Conservation (phyloP, 2,888 invertebrate species). For the Trachelus stipa region DNA sequence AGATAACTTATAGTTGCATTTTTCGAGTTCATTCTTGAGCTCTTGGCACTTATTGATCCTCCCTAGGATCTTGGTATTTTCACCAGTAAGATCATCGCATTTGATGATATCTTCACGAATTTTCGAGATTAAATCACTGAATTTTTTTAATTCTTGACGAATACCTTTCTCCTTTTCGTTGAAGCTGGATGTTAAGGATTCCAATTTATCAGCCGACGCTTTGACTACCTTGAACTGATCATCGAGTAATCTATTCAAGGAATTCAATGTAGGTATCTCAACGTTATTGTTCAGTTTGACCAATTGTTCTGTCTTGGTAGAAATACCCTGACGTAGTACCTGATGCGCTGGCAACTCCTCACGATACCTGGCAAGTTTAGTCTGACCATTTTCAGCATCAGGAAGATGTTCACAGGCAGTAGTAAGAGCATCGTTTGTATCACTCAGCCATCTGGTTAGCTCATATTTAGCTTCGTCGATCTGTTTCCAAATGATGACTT, state of each 20-base stretch:
- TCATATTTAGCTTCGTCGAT: conserved; percentile 89
- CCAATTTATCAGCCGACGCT: conserved; percentile 79
- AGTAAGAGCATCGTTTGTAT: conserved; percentile 82
- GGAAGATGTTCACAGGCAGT: conserved; percentile 81
- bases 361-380: conserved; percentile 83
- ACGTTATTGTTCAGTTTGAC: conserved; percentile 79
- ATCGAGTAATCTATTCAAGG: conserved; percentile 76
- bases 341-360: conserved; percentile 85
- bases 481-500: conserved; percentile 93
- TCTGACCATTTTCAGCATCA: conserved; percentile 84
- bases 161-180: conserved; percentile 81
- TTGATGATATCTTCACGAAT: conserved; percentile 87
- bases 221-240: conserved; percentile 83
- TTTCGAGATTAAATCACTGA: conserved; percentile 77
- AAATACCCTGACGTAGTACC: conserved; percentile 81
- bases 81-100: conserved; percentile 91
- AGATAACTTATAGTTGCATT: conserved; percentile 76
- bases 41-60: conserved; percentile 81
- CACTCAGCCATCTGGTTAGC: conserved; percentile 84
- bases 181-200: conserved; percentile 78
- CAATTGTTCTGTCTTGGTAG: conserved; percentile 83
- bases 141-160: conserved; percentile 77
- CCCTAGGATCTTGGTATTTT: conserved; percentile 84
- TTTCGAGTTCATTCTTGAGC: conserved; percentile 78
- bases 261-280: conserved; percentile 74